Percentiles rank a stretch among this genome's conserved stretches.
Conservation (phyloP, 2,888 invertebrate species). For the Drosophila atripex region DNA sequence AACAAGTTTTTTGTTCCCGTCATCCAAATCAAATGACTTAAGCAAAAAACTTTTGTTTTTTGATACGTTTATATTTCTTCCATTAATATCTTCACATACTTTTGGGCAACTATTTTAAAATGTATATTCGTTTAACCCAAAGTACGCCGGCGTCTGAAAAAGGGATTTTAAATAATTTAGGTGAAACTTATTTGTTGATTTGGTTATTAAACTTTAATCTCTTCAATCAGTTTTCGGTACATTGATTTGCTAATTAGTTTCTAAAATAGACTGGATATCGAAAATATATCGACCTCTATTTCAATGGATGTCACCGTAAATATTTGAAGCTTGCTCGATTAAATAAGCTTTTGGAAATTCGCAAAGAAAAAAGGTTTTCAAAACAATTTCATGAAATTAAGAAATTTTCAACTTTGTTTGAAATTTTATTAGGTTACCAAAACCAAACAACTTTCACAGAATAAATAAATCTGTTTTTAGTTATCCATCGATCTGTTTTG, state of each 20-base stretch:
- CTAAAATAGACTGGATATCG: too few relatives aligned
- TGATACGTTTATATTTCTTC: neutral
- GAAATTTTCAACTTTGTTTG: too few relatives aligned
- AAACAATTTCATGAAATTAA: too few relatives aligned
- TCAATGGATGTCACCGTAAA: too few relatives aligned
- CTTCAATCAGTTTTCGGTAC: too few relatives aligned
- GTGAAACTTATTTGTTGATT: too few relatives aligned
- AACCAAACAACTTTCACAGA: neutral
- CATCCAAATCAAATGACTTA: constrained; percentile 38
- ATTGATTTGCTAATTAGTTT: too few relatives aligned
- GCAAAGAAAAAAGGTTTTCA: too few relatives aligned
- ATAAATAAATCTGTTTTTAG: neutral
- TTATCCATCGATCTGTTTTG: neutral
- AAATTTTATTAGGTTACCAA: neutral
- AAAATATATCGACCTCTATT: too few relatives aligned
- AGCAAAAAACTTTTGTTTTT: constrained; percentile 39
- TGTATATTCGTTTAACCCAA: neutral
- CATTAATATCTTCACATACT: constrained; percentile 38
- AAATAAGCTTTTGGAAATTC: too few relatives aligned
- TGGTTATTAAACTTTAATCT: too few relatives aligned
- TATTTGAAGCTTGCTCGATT: too few relatives aligned
- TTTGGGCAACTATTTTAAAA: constrained; percentile 30
- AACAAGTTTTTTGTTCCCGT: constrained; percentile 1
- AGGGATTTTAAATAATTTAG: neutral
- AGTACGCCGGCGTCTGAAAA: neutral